Percentiles rank a stretch among this genome's conserved stretches.
Conservation (phyloP, 92 coral and sea anemone genomes). For the Porites divaricata region DNA sequence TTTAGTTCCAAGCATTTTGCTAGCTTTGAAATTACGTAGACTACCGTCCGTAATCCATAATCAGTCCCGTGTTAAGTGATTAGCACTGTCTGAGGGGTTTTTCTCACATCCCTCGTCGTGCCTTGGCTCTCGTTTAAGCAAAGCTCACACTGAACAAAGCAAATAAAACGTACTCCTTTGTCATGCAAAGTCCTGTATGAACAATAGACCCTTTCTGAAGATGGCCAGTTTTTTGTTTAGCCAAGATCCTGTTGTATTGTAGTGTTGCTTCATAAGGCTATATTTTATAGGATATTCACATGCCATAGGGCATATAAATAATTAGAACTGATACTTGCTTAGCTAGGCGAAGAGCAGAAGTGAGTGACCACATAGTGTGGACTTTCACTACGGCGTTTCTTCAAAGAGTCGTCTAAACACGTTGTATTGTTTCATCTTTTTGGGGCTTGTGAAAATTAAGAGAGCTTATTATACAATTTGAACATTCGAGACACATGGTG, state of each 20-base stretch:
- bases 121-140: slow-evolving; percentile 3
- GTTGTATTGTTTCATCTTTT: slow-evolving; percentile 31
- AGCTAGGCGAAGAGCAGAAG: slow-evolving; percentile 7
- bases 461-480: slow-evolving; percentile 27
- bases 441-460: slow-evolving; percentile 26
- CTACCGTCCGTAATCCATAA: not conserved
- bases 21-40: slow-evolving; percentile 12
- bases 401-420: slow-evolving; percentile 19
- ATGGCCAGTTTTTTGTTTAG: slow-evolving; percentile 35
- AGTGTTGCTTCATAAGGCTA: slow-evolving; percentile 32
- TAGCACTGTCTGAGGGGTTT: slow-evolving; percentile 37
- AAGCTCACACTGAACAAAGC: slow-evolving; percentile 31
- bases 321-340: slow-evolving; percentile 44
- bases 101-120: slow-evolving; percentile 34
- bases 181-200: slow-evolving; percentile 30
- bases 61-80: slow-evolving; percentile 23
- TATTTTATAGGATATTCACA: not conserved
- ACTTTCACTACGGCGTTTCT: slow-evolving; percentile 14
- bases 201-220: slow-evolving; percentile 43
- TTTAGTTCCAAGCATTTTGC: not conserved
- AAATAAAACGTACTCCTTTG: slow-evolving; percentile 32
- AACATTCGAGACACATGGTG: slow-evolving; percentile 52
- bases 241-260: slow-evolving; percentile 37
- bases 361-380: slow-evolving; percentile 13
- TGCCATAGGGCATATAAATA: slow-evolving; percentile 40